phyloP scores from a whole-genome alignment of 30 jellyfish, hydroid and myxozoan genomes.

The Hydractinia symbiolongicarpus region DNA sequence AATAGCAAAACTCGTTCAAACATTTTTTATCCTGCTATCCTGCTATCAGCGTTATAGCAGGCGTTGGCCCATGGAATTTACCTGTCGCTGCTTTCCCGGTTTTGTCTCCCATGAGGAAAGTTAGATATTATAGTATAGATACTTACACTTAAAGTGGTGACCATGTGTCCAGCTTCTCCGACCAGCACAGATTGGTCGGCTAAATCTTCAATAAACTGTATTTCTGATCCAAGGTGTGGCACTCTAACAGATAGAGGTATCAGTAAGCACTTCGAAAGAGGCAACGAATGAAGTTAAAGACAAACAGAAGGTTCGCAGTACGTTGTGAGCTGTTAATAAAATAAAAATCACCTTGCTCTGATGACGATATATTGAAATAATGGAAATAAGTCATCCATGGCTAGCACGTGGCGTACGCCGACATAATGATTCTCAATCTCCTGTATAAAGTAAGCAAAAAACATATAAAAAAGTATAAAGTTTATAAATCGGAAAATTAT shows the following conservation, averaged over 20 bases:
- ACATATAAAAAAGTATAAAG: neutral
- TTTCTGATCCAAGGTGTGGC: conserved; percentile 94
- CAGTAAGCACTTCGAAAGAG: neutral
- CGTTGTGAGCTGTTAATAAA: neutral
- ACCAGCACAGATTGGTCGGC: conserved; percentile 51
- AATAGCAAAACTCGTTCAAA: too few species aligned
- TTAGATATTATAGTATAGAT: neutral
- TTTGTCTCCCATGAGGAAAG: neutral
- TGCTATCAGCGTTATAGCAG: too few species aligned
- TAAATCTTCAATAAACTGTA: conserved; percentile 72
- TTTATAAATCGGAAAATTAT: neutral
- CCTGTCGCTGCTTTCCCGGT: neutral
- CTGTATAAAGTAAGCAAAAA: conserved; percentile 13
- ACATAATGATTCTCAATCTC: conserved; percentile 59
- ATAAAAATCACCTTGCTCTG: conserved; percentile 66
- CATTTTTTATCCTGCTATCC: too few species aligned
- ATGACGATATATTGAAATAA: conserved; percentile 77
- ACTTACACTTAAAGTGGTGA: conserved; percentile 71
- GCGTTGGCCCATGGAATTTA: too few species aligned
- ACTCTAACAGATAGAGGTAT: conserved; percentile 31
- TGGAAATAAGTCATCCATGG: conserved; percentile 93
- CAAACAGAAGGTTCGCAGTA: neutral
- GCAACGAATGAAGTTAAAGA: neutral
- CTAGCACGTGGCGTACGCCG: conserved; percentile 45
- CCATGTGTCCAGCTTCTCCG: conserved; percentile 87